These are phyloP conservation scores for Pterocles orientalis DNA, from an alignment of 2,113 vertebrate species.

Conservation along the genomic window DNA sequence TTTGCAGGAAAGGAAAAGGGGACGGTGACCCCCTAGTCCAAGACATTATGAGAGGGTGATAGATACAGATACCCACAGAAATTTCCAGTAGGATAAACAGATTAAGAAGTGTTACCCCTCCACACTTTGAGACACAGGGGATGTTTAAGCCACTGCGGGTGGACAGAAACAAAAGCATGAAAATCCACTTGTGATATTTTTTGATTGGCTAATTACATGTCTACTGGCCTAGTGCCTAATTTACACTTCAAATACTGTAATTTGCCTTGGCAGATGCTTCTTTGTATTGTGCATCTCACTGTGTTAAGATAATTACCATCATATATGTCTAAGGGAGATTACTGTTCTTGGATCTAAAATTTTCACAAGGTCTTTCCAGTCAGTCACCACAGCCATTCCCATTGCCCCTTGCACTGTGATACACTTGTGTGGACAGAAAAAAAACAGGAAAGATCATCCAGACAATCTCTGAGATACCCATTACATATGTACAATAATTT, in stretches of 20 bases:
- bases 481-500: neutral
- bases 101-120: neutral
- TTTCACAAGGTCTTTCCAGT: neutral
- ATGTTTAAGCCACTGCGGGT: neutral
- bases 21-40: fast-evolving
- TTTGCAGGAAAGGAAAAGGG: neutral
- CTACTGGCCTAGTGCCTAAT: neutral
- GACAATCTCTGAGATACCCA: neutral
- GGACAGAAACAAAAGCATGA: neutral
- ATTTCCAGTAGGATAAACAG: neutral
- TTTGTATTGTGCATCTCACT: neutral
- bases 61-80: neutral
- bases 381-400: neutral
- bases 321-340: neutral
- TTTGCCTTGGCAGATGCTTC: neutral
- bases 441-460: neutral
- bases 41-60: neutral
- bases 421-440: neutral
- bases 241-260: neutral
- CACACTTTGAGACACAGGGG: neutral
- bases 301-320: neutral
- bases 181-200: neutral
- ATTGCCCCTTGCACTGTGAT: neutral
- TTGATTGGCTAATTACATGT: neutral
- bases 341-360: neutral